Conservation (phyloP, 2,888 invertebrate genomes). For the Zygothrica quintamaculata region DNA sequence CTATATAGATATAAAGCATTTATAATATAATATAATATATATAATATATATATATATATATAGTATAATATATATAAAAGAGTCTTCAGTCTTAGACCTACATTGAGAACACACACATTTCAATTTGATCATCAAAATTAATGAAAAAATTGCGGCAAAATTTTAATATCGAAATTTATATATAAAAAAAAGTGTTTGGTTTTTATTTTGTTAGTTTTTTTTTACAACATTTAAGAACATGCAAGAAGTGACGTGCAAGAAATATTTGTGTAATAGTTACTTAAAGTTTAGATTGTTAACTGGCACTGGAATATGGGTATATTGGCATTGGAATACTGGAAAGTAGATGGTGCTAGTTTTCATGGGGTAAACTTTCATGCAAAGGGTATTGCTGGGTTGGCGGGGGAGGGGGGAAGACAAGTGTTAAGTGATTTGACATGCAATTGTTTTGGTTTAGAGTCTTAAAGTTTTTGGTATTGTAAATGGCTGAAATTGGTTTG, state of each 20-base stretch:
- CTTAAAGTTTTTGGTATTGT: conserved; percentile 39
- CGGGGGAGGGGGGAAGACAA: neutral
- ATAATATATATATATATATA: neutral
- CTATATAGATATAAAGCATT: conserved; percentile 24
- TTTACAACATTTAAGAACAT: conserved; percentile 46
- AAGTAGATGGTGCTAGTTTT: too few species aligned
- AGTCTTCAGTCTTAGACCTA: conserved; percentile 39
- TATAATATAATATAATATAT: too few species aligned
- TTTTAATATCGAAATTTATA: conserved; percentile 21
- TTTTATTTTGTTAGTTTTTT: neutral
- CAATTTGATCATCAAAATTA: conserved; percentile 20
- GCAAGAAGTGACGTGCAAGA: conserved; percentile 42
- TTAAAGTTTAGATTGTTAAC: too few species aligned
- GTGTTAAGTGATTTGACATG: conserved; percentile 25
- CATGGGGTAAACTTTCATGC: conserved; percentile 37
- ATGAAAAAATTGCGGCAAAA: conserved; percentile 10
- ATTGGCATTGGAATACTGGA: conserved; percentile 20
- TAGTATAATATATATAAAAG: neutral
- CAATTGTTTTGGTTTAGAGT: conserved; percentile 34
- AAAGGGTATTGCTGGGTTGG: conserved; percentile 13
- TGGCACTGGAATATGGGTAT: neutral
- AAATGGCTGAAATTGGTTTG: conserved; percentile 23
- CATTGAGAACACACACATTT: conserved; percentile 75
- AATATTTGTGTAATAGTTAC: too few species aligned
- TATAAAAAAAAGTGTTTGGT: conserved; percentile 25